A percentile compares a stretch with the other conserved stretches of the same genome.
Conservation (phyloP, 2,113 vertebrate genomes). For the Mesitornis unicolor region DNA sequence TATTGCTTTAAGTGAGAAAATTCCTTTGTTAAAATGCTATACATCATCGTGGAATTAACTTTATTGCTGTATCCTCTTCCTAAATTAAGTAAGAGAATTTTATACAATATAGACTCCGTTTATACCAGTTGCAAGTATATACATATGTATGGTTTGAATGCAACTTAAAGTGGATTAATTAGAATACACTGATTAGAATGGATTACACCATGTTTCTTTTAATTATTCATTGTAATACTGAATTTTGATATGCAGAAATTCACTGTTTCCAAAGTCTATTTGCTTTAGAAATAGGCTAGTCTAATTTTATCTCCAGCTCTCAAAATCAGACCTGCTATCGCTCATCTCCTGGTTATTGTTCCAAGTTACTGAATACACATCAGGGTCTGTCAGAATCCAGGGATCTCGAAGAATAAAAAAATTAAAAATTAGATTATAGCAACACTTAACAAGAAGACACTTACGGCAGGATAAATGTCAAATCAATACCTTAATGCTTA, state of each 20-base stretch:
- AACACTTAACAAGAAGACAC: slow-evolving; percentile 16
- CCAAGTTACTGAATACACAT: neutral
- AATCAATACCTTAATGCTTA: slow-evolving; percentile 41
- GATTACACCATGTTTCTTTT: neutral
- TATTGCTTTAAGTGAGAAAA: slow-evolving; percentile 8
- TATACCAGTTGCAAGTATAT: neutral
- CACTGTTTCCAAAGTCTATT: neutral
- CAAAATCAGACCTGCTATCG: neutral
- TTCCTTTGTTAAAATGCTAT: slow-evolving; percentile 12
- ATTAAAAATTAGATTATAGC: slow-evolving; percentile 47
- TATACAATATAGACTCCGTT: neutral
- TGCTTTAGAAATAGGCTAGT: neutral
- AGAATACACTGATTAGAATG: neutral
- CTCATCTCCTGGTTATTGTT: slow-evolving; percentile 2
- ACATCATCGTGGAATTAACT: neutral
- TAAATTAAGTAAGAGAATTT: neutral
- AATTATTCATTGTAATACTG: neutral
- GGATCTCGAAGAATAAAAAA: neutral
- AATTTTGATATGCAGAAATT: neutral
- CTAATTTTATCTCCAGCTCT: neutral
- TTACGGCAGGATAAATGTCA: slow-evolving; percentile 25
- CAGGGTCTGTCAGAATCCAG: neutral
- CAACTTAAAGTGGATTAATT: neutral
- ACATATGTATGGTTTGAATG: neutral
- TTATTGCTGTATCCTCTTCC: neutral